These are phyloP conservation scores for Drosophila bocqueti DNA, from an alignment of 1,140 invertebrate genomes.

Conservation along the genomic window DNA sequence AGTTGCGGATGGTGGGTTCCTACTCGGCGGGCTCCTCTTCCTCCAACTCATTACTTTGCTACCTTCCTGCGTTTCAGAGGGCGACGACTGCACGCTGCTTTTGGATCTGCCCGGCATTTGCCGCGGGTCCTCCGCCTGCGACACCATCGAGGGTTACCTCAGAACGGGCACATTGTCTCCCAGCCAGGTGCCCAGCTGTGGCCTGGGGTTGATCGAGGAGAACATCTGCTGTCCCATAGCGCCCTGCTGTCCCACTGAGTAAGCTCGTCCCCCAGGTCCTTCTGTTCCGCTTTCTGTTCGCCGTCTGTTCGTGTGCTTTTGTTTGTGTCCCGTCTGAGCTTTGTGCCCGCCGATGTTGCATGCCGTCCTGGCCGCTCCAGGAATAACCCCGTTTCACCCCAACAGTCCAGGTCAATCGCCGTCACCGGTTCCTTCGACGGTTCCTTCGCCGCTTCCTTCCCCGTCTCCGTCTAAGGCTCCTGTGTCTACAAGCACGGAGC, in stretches of 20 bases:
- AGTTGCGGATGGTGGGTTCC: constrained; percentile 13
- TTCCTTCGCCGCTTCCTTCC: not conserved
- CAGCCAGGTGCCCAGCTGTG: constrained; percentile 64
- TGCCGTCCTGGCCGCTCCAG: constrained; percentile 10
- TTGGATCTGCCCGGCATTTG: constrained; percentile 48
- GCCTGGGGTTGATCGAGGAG: constrained; percentile 59
- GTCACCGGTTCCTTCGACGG: not conserved
- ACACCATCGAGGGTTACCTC: constrained; percentile 51
- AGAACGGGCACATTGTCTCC: constrained; percentile 28
- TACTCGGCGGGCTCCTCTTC: not conserved
- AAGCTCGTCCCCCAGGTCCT: constrained; percentile 4
- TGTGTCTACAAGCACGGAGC: constrained; percentile 9
- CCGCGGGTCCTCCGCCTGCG: constrained; percentile 42
- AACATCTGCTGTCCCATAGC: constrained; percentile 71
- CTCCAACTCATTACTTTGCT: not conserved
- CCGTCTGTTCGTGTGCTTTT: not conserved
- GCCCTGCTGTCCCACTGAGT: constrained; percentile 57
- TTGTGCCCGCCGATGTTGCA: constrained; percentile 43
- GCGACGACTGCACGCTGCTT: constrained; percentile 49
- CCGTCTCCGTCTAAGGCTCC: not conserved
- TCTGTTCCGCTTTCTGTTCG: constrained; percentile 1
- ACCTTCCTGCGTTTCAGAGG: constrained; percentile 31
- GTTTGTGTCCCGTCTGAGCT: constrained; percentile 24
- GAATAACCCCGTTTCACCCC: constrained; percentile 2
- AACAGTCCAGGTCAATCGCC: constrained; percentile 1